A percentile compares a stretch with the other conserved stretches of the same genome.
Evolutionary conservation across 1,140 invertebrate genomes (phyloP).

Genomic region (Drosophila gunungcola): DNA sequence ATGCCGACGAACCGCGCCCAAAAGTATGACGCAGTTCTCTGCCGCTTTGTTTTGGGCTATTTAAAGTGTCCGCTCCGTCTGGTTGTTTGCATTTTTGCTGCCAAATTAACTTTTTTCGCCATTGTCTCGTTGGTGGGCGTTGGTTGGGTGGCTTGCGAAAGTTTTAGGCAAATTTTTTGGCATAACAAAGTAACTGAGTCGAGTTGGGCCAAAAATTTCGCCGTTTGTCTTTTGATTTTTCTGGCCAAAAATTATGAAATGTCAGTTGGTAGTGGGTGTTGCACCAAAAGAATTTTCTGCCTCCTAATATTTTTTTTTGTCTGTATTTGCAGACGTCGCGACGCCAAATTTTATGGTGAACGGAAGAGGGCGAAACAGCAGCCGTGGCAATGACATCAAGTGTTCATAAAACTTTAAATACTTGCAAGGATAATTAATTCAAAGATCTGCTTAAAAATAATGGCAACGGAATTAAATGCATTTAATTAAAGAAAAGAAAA

Average conservation of each 20-base stretch:
- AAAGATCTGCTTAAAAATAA: no score
- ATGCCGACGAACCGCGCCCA: conserved; percentile 48
- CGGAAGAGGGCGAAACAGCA: conserved; percentile 2
- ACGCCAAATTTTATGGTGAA: conserved; percentile 40
- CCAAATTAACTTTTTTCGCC: conserved; percentile 81
- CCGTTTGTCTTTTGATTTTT: conserved; percentile 73
- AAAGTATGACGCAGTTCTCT: conserved; percentile 71
- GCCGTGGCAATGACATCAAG: conserved; percentile 54
- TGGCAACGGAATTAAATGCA: no score
- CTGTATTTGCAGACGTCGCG: conserved; percentile 54
- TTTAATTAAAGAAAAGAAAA: no score
- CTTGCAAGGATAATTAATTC: conserved; percentile 9
- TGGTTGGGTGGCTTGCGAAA: conserved; percentile 17
- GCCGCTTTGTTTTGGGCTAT: conserved; percentile 60
- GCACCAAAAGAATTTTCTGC: conserved; percentile 31
- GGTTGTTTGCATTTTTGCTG: conserved; percentile 78
- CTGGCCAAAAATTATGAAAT: conserved; percentile 73
- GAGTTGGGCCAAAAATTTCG: conserved; percentile 45
- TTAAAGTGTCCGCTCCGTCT: conserved; percentile 70
- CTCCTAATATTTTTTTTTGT: conserved; percentile 18
- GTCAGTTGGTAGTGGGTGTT: conserved; percentile 61
- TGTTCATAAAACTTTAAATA: conserved; percentile 50
- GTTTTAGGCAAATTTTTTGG: conserved; percentile 79
- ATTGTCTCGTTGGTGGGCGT: conserved; percentile 53
- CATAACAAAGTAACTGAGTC: conserved; percentile 60